Evolutionary conservation across 2,113 vertebrate genomes (phyloP), one percentile per base, ranked within the genome.

Genomic region (Aspiorhynchus laticeps): DNA sequence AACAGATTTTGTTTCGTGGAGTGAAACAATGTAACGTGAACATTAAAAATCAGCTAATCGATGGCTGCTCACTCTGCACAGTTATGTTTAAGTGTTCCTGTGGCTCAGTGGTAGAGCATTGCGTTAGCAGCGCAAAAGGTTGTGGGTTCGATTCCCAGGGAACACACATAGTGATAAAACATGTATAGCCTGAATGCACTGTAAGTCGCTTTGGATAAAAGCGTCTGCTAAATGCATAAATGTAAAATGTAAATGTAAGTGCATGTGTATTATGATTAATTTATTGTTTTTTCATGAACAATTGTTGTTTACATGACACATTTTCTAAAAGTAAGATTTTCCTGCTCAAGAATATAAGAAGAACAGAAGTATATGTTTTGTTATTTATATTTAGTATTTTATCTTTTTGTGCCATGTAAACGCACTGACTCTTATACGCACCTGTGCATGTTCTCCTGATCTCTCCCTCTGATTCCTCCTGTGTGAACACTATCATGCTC

Each of bases 351-450:
- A 46, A 24, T 53, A 75, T 51, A 85, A 61, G 71, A 63, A 17
- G 36, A 28, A 86, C 65, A 65, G 80, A 38, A 78, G 41, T 61
- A 73, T 61, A 74, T 63, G 56, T 2, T 24, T 48, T 48, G 33
- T 41, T 86, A 63, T 84, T 79, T 75, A 51, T 48, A 28, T 51
- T 78, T 38, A 76, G 31, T 15, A 17, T 81, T 53, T 67, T 17
- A 1, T 85, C 78, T 77, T 9, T 73, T 59, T 75, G 53, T 78
- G 91, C 92, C 93, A 91, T 94, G 93, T 88, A 92, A 92, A 93
- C 91, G 92, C 92, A 93, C 92, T 90, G 92, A 85, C 88, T 88
- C 17, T 87, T 53, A 90, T 31, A 43, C 53, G 75, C 73, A n/a
- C 28, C 77, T 87, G 77, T 67, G 90, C 91, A 90, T 90, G 90